Conservation (phyloP, 2,888 invertebrate species). For the Trichacis sp. region DNA sequence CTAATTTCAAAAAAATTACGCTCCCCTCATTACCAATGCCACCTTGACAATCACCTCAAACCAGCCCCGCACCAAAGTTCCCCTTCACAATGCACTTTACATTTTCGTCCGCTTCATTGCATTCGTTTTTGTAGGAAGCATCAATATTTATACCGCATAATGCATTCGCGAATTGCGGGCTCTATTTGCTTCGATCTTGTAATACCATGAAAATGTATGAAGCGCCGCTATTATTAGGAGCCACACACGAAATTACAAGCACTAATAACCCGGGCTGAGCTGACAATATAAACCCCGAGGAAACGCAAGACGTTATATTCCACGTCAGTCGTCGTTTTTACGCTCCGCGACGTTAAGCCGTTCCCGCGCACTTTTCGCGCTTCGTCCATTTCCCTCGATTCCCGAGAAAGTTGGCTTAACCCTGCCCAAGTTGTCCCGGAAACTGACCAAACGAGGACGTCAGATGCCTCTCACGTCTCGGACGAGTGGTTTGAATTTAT, state of each 20-base stretch:
- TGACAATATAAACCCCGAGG: constrained; percentile 39
- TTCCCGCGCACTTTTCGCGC: constrained; percentile 9
- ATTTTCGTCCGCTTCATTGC: constrained; percentile 56
- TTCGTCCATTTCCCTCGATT: constrained; percentile 32
- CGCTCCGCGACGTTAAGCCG: constrained; percentile 26
- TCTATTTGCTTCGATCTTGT: constrained; percentile 69
- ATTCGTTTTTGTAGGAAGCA: constrained; percentile 66
- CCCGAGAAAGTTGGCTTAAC: constrained; percentile 32
- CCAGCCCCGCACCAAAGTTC: constrained; percentile 24
- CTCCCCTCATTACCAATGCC: not conserved
- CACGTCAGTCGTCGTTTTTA: too few species aligned
- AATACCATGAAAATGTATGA: constrained; percentile 69
- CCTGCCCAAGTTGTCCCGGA: constrained; percentile 19
- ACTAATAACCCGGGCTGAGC: constrained; percentile 56
- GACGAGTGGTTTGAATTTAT: constrained; percentile 63
- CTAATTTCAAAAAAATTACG: too few species aligned
- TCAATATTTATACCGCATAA: constrained; percentile 70
- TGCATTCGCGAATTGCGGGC: constrained; percentile 68
- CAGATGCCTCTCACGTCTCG: constrained; percentile 49
- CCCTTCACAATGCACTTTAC: constrained; percentile 58
- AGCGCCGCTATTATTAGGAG: constrained; percentile 66
- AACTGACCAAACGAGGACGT: constrained; percentile 49
- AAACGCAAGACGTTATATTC: too few species aligned
- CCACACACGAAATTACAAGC: constrained; percentile 60
- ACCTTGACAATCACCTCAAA: not conserved